phyloP scores from a whole-genome alignment of 2,113 vertebrate genomes.

The Melanocharis versteri region DNA sequence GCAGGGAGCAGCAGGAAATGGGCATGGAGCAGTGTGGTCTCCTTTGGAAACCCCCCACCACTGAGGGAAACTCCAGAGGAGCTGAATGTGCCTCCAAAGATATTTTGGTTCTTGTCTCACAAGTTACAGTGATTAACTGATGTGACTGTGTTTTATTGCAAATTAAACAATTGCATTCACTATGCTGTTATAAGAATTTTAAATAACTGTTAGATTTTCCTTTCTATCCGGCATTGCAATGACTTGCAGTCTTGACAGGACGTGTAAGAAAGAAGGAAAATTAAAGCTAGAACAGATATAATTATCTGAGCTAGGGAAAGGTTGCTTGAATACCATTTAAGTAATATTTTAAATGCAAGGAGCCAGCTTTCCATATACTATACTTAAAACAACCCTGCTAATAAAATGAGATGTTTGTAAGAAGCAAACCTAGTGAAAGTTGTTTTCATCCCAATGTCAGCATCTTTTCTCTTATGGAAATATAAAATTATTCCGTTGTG shows the following conservation, averaged over 20 bases:
- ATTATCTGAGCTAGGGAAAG: background rate
- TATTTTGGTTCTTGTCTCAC: background rate
- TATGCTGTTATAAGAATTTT: background rate
- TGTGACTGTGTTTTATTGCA: background rate
- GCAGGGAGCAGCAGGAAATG: background rate
- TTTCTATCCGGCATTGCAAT: background rate
- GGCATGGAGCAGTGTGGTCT: background rate
- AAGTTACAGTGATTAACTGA: background rate
- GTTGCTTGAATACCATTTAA: background rate
- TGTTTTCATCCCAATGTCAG: background rate
- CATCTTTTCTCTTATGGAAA: background rate
- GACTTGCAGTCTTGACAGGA: background rate
- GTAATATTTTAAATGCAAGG: background rate
- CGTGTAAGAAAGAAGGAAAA: background rate
- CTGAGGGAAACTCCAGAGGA: background rate
- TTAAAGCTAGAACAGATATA: background rate
- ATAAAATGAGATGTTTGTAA: background rate
- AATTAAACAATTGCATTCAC: background rate
- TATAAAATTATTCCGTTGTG: rapidly evolving
- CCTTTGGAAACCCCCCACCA: background rate
- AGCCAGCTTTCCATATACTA: background rate
- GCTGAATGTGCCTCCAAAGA: background rate
- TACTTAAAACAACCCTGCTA: background rate
- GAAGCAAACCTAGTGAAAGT: background rate
- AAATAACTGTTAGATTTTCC: background rate